phyloP scores from a whole-genome alignment of 2,797 vertebrate species.

The Alauda arvensis region DNA sequence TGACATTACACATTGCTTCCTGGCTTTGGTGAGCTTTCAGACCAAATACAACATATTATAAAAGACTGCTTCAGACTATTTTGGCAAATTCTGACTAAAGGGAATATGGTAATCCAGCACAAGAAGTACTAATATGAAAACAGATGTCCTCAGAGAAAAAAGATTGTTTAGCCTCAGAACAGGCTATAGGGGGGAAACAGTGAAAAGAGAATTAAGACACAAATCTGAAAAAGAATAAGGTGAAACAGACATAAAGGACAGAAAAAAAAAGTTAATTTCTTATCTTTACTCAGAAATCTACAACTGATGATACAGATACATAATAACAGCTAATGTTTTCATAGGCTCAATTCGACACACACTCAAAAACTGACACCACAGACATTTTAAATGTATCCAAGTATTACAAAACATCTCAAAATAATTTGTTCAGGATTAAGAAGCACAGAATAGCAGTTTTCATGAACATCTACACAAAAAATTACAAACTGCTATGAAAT shows the following conservation, averaged over 20 bases:
- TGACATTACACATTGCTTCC: background rate
- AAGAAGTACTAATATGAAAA: background rate
- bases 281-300: background rate
- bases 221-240: fast-evolving
- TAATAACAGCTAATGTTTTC: background rate
- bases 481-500: background rate
- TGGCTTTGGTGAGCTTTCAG: background rate
- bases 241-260: background rate
- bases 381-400: background rate
- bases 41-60: background rate
- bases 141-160: background rate
- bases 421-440: background rate
- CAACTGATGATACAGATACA: background rate
- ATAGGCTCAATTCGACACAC: background rate
- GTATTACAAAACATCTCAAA: background rate
- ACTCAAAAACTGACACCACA: background rate
- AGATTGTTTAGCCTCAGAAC: background rate
- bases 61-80: background rate
- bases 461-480: background rate
- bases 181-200: fast-evolving
- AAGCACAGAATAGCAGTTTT: background rate
- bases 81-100: background rate
- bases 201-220: background rate
- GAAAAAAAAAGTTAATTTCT: background rate
- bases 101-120: background rate